phyloP scores from a whole-genome alignment of 2,797 vertebrate species.

The Steatocranus sp. region DNA sequence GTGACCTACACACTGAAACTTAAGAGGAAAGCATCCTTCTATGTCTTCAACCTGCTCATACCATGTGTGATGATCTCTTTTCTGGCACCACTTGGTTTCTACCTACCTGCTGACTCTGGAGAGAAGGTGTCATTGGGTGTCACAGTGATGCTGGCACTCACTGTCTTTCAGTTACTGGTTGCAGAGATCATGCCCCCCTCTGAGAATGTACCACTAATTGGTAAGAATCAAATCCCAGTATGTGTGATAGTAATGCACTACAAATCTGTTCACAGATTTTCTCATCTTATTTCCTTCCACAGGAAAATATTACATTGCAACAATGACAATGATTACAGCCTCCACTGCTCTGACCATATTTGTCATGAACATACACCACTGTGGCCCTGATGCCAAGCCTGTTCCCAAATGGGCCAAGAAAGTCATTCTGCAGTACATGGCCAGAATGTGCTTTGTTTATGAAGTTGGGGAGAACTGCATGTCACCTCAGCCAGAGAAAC shows the following conservation, averaged over 20 bases:
- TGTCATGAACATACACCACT: slow-evolving; percentile 92
- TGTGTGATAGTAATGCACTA: not conserved
- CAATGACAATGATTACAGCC: slow-evolving; percentile 93
- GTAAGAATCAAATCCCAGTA: slow-evolving; percentile 61
- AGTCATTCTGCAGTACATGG: slow-evolving; percentile 84
- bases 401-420: slow-evolving; percentile 86
- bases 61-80: slow-evolving; percentile 93
- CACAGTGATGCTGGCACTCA: slow-evolving; percentile 90
- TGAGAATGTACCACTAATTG: slow-evolving; percentile 90
- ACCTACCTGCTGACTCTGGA: slow-evolving; percentile 88
- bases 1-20: slow-evolving; percentile 88
- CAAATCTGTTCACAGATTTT: not conserved
- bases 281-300: not conserved
- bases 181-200: slow-evolving; percentile 93
- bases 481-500: slow-evolving; percentile 51
- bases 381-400: slow-evolving; percentile 83
- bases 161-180: slow-evolving; percentile 91
- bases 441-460: slow-evolving; percentile 83
- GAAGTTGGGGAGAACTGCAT: slow-evolving; percentile 86
- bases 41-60: slow-evolving; percentile 90
- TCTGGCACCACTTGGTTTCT: slow-evolving; percentile 89
- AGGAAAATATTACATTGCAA: slow-evolving; percentile 96
- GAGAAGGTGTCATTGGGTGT: slow-evolving; percentile 93
- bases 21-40: slow-evolving; percentile 86
- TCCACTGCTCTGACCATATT: slow-evolving; percentile 92